A percentile compares a stretch with the other conserved stretches of the same genome.
Evolutionary conservation across 1,140 invertebrate genomes (phyloP).

Genomic region (Cotesia typhae): DNA sequence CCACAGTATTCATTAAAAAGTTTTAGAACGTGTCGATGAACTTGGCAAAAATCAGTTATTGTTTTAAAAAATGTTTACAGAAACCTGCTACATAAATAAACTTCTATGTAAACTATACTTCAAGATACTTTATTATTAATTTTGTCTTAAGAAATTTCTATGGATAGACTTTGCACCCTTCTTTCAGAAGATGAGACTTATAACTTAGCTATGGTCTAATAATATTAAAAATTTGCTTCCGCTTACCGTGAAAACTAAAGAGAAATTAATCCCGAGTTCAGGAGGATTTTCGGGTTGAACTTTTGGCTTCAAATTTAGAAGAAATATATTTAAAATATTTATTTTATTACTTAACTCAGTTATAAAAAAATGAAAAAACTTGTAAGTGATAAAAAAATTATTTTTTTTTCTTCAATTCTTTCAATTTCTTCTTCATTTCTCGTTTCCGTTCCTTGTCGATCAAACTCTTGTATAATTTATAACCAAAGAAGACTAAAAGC

Average conservation of each 20-base stretch:
- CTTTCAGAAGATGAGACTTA: neutral
- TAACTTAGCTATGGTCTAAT: neutral
- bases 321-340: neutral
- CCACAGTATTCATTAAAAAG: slow-evolving; percentile 43
- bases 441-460: slow-evolving; percentile 75
- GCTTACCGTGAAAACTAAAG: too few relatives aligned
- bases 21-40: slow-evolving; percentile 30
- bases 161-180: slow-evolving; percentile 10
- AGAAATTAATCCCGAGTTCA: neutral
- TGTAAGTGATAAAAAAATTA: slow-evolving; percentile 53
- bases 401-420: slow-evolving; percentile 39
- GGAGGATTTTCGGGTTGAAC: neutral
- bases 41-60: slow-evolving; percentile 34
- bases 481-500: slow-evolving; percentile 80
- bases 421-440: slow-evolving; percentile 75
- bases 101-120: neutral
- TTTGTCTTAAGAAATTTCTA: slow-evolving; percentile 21
- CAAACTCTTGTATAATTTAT: slow-evolving; percentile 80
- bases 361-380: neutral
- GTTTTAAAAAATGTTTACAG: neutral
- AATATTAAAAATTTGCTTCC: neutral
- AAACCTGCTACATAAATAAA: too few relatives aligned
- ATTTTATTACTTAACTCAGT: neutral
- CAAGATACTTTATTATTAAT: slow-evolving; percentile 37
- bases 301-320: neutral